Evolutionary conservation across 37 sponge, comb jelly and placozoan species (phyloP).

Genomic region (Ianthella basta): DNA sequence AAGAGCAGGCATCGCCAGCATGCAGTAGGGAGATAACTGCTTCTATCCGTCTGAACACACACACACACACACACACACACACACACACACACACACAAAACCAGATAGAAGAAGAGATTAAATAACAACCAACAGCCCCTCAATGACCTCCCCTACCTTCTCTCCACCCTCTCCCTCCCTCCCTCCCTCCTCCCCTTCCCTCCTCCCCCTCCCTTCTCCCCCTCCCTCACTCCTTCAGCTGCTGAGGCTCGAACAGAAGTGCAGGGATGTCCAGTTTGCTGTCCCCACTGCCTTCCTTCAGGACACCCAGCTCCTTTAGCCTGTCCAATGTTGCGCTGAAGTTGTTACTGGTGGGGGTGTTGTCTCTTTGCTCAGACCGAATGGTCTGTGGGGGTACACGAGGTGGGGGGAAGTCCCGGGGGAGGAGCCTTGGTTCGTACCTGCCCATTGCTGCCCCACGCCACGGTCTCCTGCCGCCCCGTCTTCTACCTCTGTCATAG

Average conservation of each 20-base stretch:
- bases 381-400: background rate
- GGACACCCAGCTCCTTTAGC: too few species aligned
- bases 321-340: too few species aligned
- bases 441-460: too few species aligned
- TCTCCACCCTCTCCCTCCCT: too few species aligned
- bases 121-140: too few species aligned
- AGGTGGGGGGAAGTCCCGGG: background rate
- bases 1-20: constrained; percentile 81
- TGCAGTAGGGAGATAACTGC: constrained; percentile 63
- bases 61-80: background rate
- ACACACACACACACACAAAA: background rate
- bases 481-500: too few species aligned
- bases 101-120: background rate
- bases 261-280: constrained; percentile 42
- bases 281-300: too few species aligned
- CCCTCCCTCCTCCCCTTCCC: too few species aligned
- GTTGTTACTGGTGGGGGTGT: background rate
- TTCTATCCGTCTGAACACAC: constrained; percentile 41
- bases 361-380: background rate
- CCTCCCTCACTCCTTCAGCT: constrained; percentile 71
- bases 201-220: too few species aligned
- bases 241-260: constrained; percentile 48
- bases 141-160: too few species aligned
- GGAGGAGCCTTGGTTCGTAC: background rate
- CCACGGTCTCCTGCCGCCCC: too few species aligned